phyloP scores from a whole-genome alignment of 2,113 vertebrate genomes.

The Hucho hucho region DNA sequence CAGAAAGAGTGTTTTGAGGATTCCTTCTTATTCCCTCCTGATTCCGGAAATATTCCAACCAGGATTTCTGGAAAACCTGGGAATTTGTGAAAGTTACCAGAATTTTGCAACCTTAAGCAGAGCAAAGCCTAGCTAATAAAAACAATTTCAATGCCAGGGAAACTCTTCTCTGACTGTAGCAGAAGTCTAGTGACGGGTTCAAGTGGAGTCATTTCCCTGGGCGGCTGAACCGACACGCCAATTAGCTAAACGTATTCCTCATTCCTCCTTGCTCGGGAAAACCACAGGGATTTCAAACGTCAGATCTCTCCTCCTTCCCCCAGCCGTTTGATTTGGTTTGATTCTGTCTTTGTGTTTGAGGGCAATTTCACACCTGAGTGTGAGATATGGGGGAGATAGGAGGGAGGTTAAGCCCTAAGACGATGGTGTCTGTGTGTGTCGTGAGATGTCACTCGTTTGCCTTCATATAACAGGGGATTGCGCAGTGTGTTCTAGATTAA shows the following conservation, averaged over 20 bases:
- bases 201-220: conserved; percentile 6
- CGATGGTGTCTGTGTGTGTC: not conserved
- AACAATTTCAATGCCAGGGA: not conserved
- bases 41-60: too few species aligned
- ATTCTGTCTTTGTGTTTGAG: not conserved
- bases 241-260: not conserved
- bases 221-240: not conserved
- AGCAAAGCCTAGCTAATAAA: not conserved
- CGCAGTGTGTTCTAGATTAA: not conserved
- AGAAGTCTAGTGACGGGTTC: not conserved
- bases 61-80: too few species aligned
- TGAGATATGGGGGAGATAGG: not conserved
- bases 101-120: too few species aligned
- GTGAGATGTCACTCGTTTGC: not conserved
- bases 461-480: not conserved
- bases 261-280: not conserved
- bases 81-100: too few species aligned
- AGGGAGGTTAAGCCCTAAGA: not conserved
- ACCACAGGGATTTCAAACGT: not conserved
- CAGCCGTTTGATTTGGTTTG: not conserved
- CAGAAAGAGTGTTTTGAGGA: too few species aligned
- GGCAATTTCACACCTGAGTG: conserved; percentile 12
- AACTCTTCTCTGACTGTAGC: not conserved
- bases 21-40: too few species aligned
- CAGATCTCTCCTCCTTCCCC: not conserved